Conservation (phyloP, 2,888 invertebrate species). For the Dynastes hyllus region DNA sequence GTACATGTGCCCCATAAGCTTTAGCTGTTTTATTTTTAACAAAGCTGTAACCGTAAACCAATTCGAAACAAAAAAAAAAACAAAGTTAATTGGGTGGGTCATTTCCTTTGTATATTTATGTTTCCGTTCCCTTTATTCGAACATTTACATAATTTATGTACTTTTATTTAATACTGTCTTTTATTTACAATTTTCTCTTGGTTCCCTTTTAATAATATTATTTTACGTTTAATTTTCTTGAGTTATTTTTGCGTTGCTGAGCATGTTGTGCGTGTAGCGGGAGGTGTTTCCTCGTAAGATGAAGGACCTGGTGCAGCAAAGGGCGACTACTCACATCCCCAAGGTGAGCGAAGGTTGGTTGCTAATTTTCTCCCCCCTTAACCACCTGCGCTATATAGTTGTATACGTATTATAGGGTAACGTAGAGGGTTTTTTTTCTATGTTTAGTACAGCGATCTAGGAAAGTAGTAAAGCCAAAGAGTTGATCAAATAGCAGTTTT, state of each 20-base stretch:
- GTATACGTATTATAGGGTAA: background rate
- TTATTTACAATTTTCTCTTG: conserved; percentile 44
- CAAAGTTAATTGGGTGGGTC: conserved; percentile 36
- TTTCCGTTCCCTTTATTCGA: conserved; percentile 21
- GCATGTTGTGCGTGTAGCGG: conserved; percentile 74
- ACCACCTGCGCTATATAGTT: conserved; percentile 42
- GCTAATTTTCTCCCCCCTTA: conserved; percentile 53
- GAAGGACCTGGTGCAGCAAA: conserved; percentile 80
- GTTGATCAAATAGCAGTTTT: too few relatives aligned
- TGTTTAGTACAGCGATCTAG: too few relatives aligned
- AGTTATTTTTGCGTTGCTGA: conserved; percentile 65
- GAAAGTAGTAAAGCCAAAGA: too few relatives aligned
- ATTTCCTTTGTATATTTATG: conserved; percentile 25
- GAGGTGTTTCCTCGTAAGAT: conserved; percentile 88
- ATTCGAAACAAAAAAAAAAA: conserved; percentile 18
- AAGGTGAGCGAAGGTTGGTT: conserved; percentile 65
- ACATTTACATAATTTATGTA: conserved; percentile 6
- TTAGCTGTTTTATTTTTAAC: conserved; percentile 36
- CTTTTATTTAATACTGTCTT: conserved; percentile 13
- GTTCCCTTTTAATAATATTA: conserved; percentile 72
- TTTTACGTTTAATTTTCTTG: conserved; percentile 66
- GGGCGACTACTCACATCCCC: conserved; percentile 65
- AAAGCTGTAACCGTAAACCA: conserved; percentile 26
- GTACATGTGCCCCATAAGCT: conserved; percentile 34
- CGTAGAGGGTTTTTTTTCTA: too few relatives aligned